Evolutionary conservation across 2,888 invertebrate genomes (phyloP).

Genomic region (Lithophane semibrunnea): DNA sequence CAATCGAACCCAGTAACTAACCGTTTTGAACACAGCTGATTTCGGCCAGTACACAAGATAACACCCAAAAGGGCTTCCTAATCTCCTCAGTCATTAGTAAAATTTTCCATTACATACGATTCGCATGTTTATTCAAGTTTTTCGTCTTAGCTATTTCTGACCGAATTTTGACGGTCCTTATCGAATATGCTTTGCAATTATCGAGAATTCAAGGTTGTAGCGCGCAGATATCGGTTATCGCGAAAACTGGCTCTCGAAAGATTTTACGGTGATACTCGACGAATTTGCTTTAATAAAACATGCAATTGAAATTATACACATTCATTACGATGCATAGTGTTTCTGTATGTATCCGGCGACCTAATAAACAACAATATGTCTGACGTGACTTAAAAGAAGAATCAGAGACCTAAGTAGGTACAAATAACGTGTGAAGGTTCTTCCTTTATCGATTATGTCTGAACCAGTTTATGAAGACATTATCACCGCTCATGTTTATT

Average conservation of each 20-base stretch:
- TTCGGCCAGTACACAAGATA: constrained; percentile 46
- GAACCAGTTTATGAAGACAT: constrained; percentile 42
- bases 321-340: constrained; percentile 18
- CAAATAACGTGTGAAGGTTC: constrained; percentile 52
- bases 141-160: constrained; percentile 44
- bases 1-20: constrained; percentile 64
- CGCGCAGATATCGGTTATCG: constrained; percentile 39
- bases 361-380: constrained; percentile 29
- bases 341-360: constrained; percentile 6
- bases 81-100: constrained; percentile 67
- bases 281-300: constrained; percentile 2
- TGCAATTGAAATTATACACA: constrained; percentile 15
- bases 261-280: constrained; percentile 8
- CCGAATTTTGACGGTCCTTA: constrained; percentile 48
- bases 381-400: constrained; percentile 43
- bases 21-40: constrained; percentile 51
- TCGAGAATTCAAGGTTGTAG: constrained; percentile 48
- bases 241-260: constrained; percentile 26
- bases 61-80: constrained; percentile 50
- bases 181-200: constrained; percentile 44
- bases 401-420: constrained; percentile 30
- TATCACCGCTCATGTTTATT: constrained; percentile 54
- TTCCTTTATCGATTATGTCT: constrained; percentile 52
- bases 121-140: constrained; percentile 41
- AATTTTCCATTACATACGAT: constrained; percentile 59